A percentile compares a stretch with the other conserved stretches of the same genome.
Evolutionary conservation across 2,113 vertebrate species (phyloP).

Genomic region (Catharus minimus): DNA sequence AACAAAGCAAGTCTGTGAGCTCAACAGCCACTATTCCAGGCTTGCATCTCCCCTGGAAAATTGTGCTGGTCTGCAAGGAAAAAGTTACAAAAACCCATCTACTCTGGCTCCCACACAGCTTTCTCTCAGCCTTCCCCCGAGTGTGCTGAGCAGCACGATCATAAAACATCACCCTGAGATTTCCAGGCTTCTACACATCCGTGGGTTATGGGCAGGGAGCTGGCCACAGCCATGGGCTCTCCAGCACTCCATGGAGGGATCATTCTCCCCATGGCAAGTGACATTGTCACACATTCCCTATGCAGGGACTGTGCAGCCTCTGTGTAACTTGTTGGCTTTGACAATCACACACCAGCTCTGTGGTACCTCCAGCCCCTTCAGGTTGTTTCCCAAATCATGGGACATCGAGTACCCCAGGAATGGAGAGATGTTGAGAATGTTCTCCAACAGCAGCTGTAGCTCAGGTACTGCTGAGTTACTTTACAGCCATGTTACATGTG

Average conservation of each 20-base stretch:
- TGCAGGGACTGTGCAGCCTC: not conserved
- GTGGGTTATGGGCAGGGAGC: not conserved
- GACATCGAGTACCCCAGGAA: not conserved
- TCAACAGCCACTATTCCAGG: not conserved
- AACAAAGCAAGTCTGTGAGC: not conserved
- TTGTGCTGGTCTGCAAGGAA: not conserved
- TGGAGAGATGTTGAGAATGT: too few species aligned
- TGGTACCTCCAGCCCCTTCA: not conserved
- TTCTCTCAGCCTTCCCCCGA: not conserved
- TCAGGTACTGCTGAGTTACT: not conserved
- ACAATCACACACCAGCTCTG: not conserved
- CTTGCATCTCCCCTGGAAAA: constrained; percentile 14
- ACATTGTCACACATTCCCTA: not conserved
- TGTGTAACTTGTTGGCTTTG: not conserved
- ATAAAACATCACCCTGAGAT: not conserved
- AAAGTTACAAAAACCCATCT: constrained; percentile 7
- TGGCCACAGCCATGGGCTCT: not conserved
- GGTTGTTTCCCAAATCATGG: not conserved
- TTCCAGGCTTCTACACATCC: not conserved
- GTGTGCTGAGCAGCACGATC: accelerated
- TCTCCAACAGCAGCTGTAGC: not conserved
- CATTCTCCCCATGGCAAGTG: not conserved
- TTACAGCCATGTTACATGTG: accelerated
- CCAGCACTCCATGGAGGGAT: accelerated
- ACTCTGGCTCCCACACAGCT: not conserved